phyloP scores from a whole-genome alignment of 2,113 vertebrate genomes.

The Oncorhynchus mykiss region DNA sequence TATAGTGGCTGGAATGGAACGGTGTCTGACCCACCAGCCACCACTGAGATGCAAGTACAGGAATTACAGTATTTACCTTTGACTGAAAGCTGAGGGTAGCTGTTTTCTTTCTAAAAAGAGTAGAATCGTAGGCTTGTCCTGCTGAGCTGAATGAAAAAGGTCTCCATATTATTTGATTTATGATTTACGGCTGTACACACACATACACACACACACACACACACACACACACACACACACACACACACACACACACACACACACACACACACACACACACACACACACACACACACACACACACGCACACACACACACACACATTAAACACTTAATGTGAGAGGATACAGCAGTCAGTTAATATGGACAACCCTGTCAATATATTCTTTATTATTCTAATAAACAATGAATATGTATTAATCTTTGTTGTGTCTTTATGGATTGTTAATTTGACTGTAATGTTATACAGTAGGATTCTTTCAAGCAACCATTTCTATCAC shows the following conservation, averaged over 20 bases:
- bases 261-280: too few relatives aligned
- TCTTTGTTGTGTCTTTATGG: background rate
- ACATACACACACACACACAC: too few relatives aligned
- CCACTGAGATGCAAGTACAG: slow-evolving; percentile 68
- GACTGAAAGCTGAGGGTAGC: slow-evolving; percentile 60
- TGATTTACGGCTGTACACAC: slow-evolving; percentile 58
- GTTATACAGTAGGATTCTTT: too few relatives aligned
- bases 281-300: too few relatives aligned
- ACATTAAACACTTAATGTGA: background rate
- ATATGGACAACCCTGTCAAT: background rate
- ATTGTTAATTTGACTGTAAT: background rate
- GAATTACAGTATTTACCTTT: slow-evolving; percentile 66
- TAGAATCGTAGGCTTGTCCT: slow-evolving; percentile 58
- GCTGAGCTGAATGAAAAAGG: slow-evolving; percentile 40
- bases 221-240: too few relatives aligned
- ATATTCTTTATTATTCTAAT: background rate
- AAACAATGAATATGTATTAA: background rate
- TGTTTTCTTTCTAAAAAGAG: slow-evolving; percentile 59
- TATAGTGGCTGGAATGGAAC: too few relatives aligned
- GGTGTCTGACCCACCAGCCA: slow-evolving; percentile 1
- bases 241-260: too few relatives aligned
- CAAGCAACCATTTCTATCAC: slow-evolving; percentile 6
- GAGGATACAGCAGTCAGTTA: background rate
- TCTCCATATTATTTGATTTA: slow-evolving; percentile 46
- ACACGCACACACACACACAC: too few relatives aligned